phyloP scores from a whole-genome alignment of 1,140 invertebrate species.

The Drosophila pseudoobscura region DNA sequence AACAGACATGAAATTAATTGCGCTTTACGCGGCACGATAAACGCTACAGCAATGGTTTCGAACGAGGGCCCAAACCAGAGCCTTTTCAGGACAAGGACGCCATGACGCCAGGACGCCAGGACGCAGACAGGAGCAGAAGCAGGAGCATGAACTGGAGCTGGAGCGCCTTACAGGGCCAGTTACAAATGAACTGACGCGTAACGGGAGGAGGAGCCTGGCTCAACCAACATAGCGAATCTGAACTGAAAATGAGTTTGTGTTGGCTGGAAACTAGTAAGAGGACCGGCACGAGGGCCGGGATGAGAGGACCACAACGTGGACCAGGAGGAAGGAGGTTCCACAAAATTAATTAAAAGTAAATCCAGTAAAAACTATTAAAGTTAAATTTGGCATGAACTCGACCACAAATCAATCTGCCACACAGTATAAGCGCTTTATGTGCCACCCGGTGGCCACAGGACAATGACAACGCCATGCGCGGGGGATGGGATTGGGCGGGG shows the following conservation, averaged over 20 bases:
- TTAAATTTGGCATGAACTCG: constrained; percentile 81
- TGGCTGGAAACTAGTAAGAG: background rate
- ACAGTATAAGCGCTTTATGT: constrained; percentile 69
- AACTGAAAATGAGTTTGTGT: constrained; percentile 1
- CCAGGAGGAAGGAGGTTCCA: constrained; percentile 19
- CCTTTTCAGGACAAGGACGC: background rate
- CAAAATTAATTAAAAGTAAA: constrained; percentile 81
- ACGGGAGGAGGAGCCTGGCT: constrained; percentile 30
- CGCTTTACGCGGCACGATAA: constrained; percentile 78
- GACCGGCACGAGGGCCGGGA: no score
- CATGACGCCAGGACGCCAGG: background rate
- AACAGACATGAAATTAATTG: constrained; percentile 80
- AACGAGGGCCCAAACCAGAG: no score
- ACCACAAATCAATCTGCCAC: constrained; percentile 80
- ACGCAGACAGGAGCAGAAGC: constrained; percentile 6
- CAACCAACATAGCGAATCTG: constrained; percentile 12
- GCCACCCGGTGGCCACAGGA: constrained; percentile 6
- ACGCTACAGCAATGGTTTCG: constrained; percentile 33
- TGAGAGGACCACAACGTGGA: background rate
- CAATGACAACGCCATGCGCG: constrained; percentile 4
- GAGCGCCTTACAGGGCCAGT: constrained; percentile 42
- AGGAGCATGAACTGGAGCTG: constrained; percentile 11
- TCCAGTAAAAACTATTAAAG: constrained; percentile 81
- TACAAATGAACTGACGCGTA: constrained; percentile 74
- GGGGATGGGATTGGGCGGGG: constrained; percentile 1